Evolutionary conservation across 2,113 vertebrate species (phyloP).

Genomic region (Haplochromis burtoni): DNA sequence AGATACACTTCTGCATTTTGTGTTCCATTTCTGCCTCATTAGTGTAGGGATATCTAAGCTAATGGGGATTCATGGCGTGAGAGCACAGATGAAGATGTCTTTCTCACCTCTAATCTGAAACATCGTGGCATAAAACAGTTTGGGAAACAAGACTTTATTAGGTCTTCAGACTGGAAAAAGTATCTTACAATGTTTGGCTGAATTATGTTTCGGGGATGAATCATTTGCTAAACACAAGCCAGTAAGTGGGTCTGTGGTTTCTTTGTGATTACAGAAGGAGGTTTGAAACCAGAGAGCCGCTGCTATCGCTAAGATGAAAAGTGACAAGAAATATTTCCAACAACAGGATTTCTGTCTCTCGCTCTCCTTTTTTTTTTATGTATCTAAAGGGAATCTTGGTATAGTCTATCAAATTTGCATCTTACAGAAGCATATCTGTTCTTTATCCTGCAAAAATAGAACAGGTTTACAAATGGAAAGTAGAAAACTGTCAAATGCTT

Average conservation of each 20-base stretch:
- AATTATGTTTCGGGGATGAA: not conserved
- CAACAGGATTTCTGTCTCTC: not conserved
- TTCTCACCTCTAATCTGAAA: not conserved
- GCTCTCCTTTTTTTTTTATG: not conserved
- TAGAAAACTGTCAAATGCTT: not conserved
- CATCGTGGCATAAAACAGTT: not conserved
- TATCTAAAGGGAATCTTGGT: not conserved
- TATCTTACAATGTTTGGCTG: not conserved
- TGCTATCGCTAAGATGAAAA: not conserved
- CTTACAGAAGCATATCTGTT: not conserved
- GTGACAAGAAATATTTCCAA: not conserved
- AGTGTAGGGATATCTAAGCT: not conserved
- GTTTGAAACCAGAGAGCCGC: not conserved
- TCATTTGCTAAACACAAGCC: not conserved
- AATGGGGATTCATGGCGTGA: not conserved
- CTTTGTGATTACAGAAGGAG: not conserved
- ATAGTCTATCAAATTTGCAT: not conserved
- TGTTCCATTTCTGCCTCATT: not conserved
- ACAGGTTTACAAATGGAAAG: not conserved
- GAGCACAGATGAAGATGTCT: not conserved
- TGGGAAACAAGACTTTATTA: not conserved
- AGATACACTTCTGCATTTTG: not conserved
- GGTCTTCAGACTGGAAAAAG: not conserved
- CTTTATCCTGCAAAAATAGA: not conserved
- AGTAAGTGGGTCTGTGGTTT: not conserved